phyloP scores from a whole-genome alignment of 1,140 invertebrate species.

The Chrysopa pallens region DNA sequence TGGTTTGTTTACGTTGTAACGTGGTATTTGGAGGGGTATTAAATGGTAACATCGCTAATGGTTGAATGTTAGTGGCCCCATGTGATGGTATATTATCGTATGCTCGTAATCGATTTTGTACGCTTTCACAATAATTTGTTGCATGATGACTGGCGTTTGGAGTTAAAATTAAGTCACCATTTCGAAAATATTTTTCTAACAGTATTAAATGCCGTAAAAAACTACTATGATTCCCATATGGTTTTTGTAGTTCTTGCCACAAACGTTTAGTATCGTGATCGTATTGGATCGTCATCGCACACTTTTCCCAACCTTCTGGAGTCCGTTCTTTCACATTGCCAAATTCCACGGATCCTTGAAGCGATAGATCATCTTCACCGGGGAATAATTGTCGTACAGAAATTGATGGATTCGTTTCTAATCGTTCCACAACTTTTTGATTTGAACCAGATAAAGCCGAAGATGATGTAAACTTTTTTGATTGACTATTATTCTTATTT shows the following conservation, averaged over 20 bases:
- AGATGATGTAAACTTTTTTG: no score
- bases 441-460: neutral
- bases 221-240: constrained; percentile 68
- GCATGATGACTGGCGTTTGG: constrained; percentile 53
- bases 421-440: constrained; percentile 9
- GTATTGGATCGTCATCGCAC: constrained; percentile 57
- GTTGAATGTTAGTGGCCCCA: constrained; percentile 11
- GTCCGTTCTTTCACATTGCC: constrained; percentile 40
- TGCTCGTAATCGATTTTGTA: constrained; percentile 54
- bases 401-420: constrained; percentile 59
- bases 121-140: constrained; percentile 55
- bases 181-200: constrained; percentile 59
- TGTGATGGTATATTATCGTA: constrained; percentile 40
- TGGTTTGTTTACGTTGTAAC: neutral
- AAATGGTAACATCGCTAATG: constrained; percentile 15
- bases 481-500: constrained; percentile 1
- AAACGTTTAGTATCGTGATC: constrained; percentile 59
- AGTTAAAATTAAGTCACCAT: constrained; percentile 53
- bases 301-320: constrained; percentile 66
- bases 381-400: constrained; percentile 62
- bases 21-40: constrained; percentile 12
- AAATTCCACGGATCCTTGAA: constrained; percentile 54
- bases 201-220: constrained; percentile 64
- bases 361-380: constrained; percentile 58
- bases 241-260: constrained; percentile 63